Evolutionary conservation across 2,888 invertebrate species (phyloP).

Genomic region (Criorhina ranunculi): DNA sequence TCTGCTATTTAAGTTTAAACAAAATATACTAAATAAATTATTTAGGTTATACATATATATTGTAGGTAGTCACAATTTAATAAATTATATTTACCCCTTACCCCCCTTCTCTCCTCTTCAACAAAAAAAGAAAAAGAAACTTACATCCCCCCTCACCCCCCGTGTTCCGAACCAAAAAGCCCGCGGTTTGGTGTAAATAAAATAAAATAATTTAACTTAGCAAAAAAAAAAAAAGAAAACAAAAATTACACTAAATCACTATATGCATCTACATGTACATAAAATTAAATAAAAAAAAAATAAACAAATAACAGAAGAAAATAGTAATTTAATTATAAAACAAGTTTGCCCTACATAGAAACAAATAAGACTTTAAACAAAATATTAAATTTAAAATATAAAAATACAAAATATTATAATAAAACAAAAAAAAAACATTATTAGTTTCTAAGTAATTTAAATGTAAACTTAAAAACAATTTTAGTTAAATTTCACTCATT

Average conservation of each 20-base stretch:
- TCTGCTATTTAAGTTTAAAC: conserved; percentile 75
- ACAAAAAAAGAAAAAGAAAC: conserved; percentile 16
- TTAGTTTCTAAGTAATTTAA: conserved; percentile 70
- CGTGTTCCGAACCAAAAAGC: conserved; percentile 30
- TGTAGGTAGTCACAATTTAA: conserved; percentile 77
- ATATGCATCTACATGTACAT: conserved; percentile 77
- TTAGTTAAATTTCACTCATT: conserved; percentile 72
- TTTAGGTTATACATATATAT: conserved; percentile 75
- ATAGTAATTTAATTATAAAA: conserved; percentile 68
- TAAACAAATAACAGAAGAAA: conserved; percentile 21
- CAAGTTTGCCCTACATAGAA: conserved; percentile 82
- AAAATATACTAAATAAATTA: conserved; percentile 77
- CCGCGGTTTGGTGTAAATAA: conserved; percentile 70
- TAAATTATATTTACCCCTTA: conserved; percentile 74
- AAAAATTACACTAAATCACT: conserved; percentile 72
- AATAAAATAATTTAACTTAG: conserved; percentile 44
- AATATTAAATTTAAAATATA: conserved; percentile 62
- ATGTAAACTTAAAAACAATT: conserved; percentile 64
- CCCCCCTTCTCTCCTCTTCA: conserved; percentile 36
- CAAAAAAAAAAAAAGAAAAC: conserved; percentile 54
- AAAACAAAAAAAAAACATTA: conserved; percentile 40
- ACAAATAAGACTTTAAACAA: conserved; percentile 81
- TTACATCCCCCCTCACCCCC: conserved; percentile 26
- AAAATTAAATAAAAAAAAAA: conserved; percentile 56
- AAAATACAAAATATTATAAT: conserved; percentile 19